These are phyloP conservation scores for Xylota sylvarum DNA, from an alignment of 2,888 invertebrate genomes.

Conservation along the genomic window DNA sequence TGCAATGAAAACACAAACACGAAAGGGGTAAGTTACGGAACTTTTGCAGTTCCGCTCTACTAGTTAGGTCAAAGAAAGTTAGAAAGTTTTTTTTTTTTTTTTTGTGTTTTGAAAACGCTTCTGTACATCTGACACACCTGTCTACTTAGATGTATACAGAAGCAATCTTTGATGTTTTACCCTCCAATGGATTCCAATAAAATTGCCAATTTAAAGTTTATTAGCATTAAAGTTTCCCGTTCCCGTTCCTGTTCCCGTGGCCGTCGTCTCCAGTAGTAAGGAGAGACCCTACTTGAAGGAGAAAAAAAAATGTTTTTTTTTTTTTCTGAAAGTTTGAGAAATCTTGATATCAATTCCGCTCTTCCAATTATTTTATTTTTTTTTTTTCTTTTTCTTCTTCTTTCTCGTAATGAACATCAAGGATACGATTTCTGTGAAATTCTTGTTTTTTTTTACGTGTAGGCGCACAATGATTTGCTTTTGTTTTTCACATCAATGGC, in stretches of 20 bases:
- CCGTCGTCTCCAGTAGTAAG: neutral
- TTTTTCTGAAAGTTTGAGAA: neutral
- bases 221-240: slow-evolving; percentile 17
- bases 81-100: neutral
- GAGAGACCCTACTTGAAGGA: neutral
- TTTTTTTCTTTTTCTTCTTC: too few species aligned
- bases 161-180: slow-evolving; percentile 1
- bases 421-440: slow-evolving; percentile 10
- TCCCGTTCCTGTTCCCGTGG: neutral
- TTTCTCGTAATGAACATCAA: slow-evolving; percentile 8
- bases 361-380: slow-evolving; percentile 15
- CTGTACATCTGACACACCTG: neutral
- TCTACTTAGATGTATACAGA: neutral
- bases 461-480: neutral
- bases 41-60: neutral
- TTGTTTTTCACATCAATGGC: slow-evolving; percentile 7
- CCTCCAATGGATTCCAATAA: neutral
- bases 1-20: neutral
- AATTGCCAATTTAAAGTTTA: slow-evolving; percentile 35
- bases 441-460: neutral
- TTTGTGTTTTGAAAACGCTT: too few species aligned
- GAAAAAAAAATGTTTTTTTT: neutral
- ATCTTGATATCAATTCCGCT: neutral
- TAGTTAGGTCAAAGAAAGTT: neutral
- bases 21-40: neutral